These are phyloP conservation scores for Diprion similis DNA, from an alignment of 1,140 invertebrate genomes.

Conservation along the genomic window DNA sequence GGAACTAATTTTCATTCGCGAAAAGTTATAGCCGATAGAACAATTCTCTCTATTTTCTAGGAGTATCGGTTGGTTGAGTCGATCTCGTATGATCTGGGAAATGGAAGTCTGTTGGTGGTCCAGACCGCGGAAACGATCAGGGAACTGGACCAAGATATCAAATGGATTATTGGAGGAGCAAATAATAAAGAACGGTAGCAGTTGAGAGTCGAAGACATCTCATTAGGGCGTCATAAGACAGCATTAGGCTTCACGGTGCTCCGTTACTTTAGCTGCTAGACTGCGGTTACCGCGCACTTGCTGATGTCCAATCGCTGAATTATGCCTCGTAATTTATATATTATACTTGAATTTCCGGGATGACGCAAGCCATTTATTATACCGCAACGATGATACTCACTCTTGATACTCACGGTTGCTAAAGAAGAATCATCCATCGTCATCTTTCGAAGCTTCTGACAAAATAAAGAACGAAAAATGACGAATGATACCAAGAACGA, in stretches of 20 bases:
- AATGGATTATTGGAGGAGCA: conserved; percentile 16
- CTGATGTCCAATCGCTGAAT: conserved; percentile 35
- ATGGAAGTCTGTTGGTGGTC: conserved; percentile 30
- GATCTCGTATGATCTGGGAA: too few relatives aligned
- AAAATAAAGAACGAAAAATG: too few relatives aligned
- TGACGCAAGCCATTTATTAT: conserved; percentile 17
- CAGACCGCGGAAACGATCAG: conserved; percentile 35
- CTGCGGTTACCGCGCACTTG: conserved; percentile 18
- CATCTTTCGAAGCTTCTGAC: too few relatives aligned
- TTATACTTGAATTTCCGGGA: conserved; percentile 35
- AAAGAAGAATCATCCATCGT: too few relatives aligned
- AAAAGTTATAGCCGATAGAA: too few relatives aligned
- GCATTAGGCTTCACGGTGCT: conserved; percentile 7
- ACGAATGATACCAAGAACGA: too few relatives aligned
- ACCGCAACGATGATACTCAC: neutral
- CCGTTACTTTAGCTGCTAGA: neutral
- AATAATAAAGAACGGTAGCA: conserved; percentile 40
- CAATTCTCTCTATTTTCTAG: too few relatives aligned
- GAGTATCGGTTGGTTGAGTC: too few relatives aligned
- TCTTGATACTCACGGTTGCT: neutral
- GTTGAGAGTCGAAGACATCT: conserved; percentile 37
- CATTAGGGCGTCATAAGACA: conserved; percentile 35
- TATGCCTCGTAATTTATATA: conserved; percentile 37
- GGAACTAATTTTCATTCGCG: too few relatives aligned
- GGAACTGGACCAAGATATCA: neutral